Percentiles rank a stretch among this genome's conserved stretches.
These are phyloP conservation scores for Scaptomyza graminum DNA, from an alignment of 1,140 invertebrate species.

Conservation along the genomic window DNA sequence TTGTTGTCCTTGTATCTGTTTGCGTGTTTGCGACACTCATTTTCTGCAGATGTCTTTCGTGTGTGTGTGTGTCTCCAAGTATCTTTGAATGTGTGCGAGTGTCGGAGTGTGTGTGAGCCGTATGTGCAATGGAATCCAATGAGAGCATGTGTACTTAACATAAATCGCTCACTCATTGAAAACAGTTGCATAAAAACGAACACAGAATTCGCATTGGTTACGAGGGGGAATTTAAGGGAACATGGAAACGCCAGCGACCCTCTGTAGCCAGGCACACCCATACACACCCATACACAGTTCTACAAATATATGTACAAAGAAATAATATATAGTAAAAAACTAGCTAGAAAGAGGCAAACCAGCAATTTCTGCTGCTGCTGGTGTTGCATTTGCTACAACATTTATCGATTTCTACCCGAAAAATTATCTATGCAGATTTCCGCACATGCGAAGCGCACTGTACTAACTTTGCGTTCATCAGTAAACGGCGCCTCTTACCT, in stretches of 20 bases:
- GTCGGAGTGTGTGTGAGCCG: slow-evolving; percentile 37
- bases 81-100: slow-evolving; percentile 5
- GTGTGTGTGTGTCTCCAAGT: slow-evolving; percentile 27
- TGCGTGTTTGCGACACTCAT: slow-evolving; percentile 81
- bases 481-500: background rate
- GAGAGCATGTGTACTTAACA: slow-evolving; percentile 82
- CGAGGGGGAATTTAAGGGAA: slow-evolving; percentile 3
- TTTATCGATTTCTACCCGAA: slow-evolving; percentile 52
- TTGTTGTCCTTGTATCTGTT: slow-evolving; percentile 80
- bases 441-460: slow-evolving; percentile 45
- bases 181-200: slow-evolving; percentile 76
- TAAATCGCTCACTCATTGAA: slow-evolving; percentile 82
- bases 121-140: slow-evolving; percentile 72
- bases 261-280: slow-evolving; percentile 25
- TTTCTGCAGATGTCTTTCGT: slow-evolving; percentile 79
- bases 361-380: background rate
- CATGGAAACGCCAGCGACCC: slow-evolving; percentile 21
- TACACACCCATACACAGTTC: too few species aligned
- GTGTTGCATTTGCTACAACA: slow-evolving; percentile 24
- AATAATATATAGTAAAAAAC: slow-evolving; percentile 1
- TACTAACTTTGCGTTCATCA: slow-evolving; percentile 41
- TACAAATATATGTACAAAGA: background rate
- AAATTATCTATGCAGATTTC: slow-evolving; percentile 58
- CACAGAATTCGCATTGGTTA: slow-evolving; percentile 29
- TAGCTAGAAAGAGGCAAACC: slow-evolving; percentile 21